Conservation (phyloP, 2,888 invertebrate species). For the Trilocha varians region DNA sequence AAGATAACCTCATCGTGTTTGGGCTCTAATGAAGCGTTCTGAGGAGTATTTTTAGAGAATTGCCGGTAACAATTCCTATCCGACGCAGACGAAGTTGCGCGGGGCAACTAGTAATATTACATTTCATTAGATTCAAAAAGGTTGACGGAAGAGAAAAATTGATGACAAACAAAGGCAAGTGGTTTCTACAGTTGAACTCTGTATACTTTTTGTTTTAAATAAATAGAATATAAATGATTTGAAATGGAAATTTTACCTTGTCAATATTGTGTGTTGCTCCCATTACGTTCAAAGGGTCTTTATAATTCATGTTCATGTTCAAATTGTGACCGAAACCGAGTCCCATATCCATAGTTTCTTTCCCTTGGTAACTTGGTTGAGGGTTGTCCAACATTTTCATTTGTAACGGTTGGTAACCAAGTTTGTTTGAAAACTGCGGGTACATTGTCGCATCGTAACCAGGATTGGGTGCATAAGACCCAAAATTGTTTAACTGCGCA, state of each 20-base stretch:
- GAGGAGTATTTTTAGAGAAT: too few relatives aligned
- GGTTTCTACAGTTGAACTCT: too few relatives aligned
- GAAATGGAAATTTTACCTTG: slow-evolving; percentile 17
- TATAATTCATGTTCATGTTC: slow-evolving; percentile 31
- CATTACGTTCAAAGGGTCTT: slow-evolving; percentile 27
- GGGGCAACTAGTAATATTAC: too few relatives aligned
- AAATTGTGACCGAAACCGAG: slow-evolving; percentile 32
- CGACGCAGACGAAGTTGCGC: too few relatives aligned
- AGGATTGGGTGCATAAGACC: slow-evolving; percentile 34
- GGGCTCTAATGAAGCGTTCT: too few relatives aligned
- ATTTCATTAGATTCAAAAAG: too few relatives aligned
- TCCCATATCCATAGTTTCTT: slow-evolving; percentile 35
- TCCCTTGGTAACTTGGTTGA: slow-evolving; percentile 23
- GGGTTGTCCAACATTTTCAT: slow-evolving; percentile 38
- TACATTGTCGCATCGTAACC: slow-evolving; percentile 59
- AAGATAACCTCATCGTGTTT: too few relatives aligned
- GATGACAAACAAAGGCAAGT: too few relatives aligned
- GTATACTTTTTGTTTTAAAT: too few relatives aligned
- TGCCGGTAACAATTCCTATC: too few relatives aligned
- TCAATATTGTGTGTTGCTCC: slow-evolving; percentile 31
- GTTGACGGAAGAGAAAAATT: too few relatives aligned
- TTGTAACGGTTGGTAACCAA: slow-evolving; percentile 38
- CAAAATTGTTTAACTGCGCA: slow-evolving; percentile 44
- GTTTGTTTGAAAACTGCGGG: slow-evolving; percentile 48
- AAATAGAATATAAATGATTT: too few relatives aligned